Evolutionary conservation across 2,797 vertebrate species (phyloP).

Genomic region (Hippoglossus hippoglossus): DNA sequence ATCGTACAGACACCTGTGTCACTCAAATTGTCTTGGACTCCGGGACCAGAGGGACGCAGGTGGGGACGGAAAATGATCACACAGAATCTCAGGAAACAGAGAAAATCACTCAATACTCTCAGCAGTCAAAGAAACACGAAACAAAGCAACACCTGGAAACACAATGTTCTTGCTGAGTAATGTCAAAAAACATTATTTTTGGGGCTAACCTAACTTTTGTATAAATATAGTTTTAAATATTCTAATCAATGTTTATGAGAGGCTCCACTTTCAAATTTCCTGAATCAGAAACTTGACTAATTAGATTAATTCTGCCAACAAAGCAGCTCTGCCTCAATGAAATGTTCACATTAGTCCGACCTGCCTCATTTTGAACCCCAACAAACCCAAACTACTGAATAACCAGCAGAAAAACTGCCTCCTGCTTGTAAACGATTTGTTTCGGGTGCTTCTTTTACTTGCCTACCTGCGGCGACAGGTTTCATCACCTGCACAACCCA

Average conservation of each 20-base stretch:
- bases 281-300: constrained; percentile 27
- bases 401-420: background rate
- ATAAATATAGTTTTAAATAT: background rate
- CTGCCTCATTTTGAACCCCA: background rate
- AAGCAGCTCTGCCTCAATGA: constrained; percentile 13
- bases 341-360: constrained; percentile 5
- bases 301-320: constrained; percentile 28
- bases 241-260: constrained; percentile 36
- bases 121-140: no score
- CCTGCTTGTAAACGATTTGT: no score
- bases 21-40: constrained; percentile 26
- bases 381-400: background rate
- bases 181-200: no score
- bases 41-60: background rate
- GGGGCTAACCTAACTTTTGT: no score
- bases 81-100: no score
- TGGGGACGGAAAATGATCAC: background rate
- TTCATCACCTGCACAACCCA: no score
- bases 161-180: no score
- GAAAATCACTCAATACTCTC: no score
- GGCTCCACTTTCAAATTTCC: constrained; percentile 31
- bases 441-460: no score
- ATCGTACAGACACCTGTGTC: constrained; percentile 55
- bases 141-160: no score
- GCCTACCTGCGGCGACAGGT: no score